These are phyloP conservation scores for Tromatobia lineatoria DNA, from an alignment of 2,888 invertebrate genomes.

Conservation along the genomic window DNA sequence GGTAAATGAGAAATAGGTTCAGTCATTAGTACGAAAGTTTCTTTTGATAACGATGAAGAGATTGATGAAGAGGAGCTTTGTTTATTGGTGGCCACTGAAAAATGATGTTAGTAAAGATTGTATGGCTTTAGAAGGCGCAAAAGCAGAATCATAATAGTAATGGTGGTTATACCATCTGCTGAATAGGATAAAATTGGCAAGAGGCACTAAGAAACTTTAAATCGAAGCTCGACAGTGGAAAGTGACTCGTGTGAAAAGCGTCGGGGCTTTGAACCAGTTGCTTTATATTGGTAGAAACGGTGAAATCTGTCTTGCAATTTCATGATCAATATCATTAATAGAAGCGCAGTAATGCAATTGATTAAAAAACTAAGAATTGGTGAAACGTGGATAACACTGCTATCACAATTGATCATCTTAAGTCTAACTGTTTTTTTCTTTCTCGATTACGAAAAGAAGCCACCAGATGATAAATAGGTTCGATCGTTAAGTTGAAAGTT, in stretches of 20 bases:
- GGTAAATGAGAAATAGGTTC: neutral
- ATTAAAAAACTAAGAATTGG: too few relatives aligned
- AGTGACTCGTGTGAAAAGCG: constrained; percentile 68
- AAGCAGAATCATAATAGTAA: constrained; percentile 35
- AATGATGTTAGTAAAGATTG: constrained; percentile 14
- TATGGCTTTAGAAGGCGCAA: neutral
- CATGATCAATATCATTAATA: too few relatives aligned
- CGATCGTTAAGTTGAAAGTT: neutral
- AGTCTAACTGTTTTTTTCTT: too few relatives aligned
- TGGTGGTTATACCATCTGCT: constrained; percentile 53
- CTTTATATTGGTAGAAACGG: too few relatives aligned
- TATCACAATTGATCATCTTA: too few relatives aligned
- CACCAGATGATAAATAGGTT: neutral
- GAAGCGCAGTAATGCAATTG: too few relatives aligned
- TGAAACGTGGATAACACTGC: too few relatives aligned
- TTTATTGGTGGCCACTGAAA: constrained; percentile 17
- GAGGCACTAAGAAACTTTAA: constrained; percentile 82
- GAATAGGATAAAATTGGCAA: constrained; percentile 81
- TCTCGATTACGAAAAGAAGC: neutral
- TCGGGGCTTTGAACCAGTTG: constrained; percentile 47
- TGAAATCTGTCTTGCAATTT: too few relatives aligned
- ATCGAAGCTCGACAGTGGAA: constrained; percentile 82
- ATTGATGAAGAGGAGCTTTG: neutral
- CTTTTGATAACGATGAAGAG: neutral
- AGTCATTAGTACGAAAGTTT: neutral